These are phyloP conservation scores for Xenopus borealis DNA, from an alignment of 2,113 vertebrate species.

Conservation along the genomic window DNA sequence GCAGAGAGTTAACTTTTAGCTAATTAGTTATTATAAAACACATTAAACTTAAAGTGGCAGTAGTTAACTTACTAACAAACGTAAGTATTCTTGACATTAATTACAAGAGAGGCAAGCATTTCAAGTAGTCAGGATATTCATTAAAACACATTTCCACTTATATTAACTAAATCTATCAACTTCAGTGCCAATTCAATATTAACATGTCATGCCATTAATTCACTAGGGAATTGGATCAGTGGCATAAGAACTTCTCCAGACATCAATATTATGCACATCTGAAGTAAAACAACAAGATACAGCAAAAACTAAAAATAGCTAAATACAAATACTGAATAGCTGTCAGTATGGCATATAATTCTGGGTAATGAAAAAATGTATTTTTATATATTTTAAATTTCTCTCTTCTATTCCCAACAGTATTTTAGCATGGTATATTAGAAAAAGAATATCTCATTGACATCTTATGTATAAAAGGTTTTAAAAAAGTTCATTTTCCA, in stretches of 20 bases:
- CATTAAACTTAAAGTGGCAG: conserved; percentile 9
- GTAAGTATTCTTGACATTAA: conserved; percentile 40
- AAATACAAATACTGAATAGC: too few relatives aligned
- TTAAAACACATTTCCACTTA: conserved; percentile 34
- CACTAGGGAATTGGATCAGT: conserved; percentile 12
- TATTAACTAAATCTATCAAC: conserved; percentile 26
- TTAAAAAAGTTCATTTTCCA: too few relatives aligned
- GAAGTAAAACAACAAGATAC: too few relatives aligned
- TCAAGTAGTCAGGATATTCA: conserved; percentile 36
- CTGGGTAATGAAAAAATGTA: too few relatives aligned
- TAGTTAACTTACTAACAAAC: conserved; percentile 18
- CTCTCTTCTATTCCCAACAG: too few relatives aligned
- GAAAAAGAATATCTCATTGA: too few relatives aligned
- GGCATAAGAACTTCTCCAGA: neutral
- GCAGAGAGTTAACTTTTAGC: neutral
- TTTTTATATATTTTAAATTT: too few relatives aligned
- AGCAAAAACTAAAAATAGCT: too few relatives aligned
- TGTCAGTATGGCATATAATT: too few relatives aligned
- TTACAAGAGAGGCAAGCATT: conserved; percentile 6
- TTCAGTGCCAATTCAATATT: conserved; percentile 18
- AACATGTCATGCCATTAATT: conserved; percentile 15
- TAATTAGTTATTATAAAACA: conserved; percentile 14
- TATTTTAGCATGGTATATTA: too few relatives aligned
- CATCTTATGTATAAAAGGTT: too few relatives aligned
- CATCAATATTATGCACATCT: conserved; percentile 7